Conservation (phyloP, 2,888 invertebrate species). For the Amaurobius ferox region DNA sequence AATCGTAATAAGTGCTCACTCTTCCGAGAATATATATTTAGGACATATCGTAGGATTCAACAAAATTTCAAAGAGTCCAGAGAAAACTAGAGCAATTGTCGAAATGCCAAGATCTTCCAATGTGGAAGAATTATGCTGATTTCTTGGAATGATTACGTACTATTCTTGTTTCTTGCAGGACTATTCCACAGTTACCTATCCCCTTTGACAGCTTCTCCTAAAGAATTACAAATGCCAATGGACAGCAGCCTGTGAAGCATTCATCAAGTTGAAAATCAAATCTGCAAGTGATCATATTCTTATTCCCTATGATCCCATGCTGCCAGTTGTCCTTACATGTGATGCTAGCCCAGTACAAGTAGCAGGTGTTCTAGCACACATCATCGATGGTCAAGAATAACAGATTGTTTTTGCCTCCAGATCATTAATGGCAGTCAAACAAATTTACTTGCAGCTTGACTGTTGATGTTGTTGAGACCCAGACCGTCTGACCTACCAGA, state of each 20-base stretch:
- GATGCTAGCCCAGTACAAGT: background rate
- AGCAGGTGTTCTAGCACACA: background rate
- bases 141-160: too few species aligned
- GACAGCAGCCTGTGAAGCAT: too few species aligned
- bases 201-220: too few species aligned
- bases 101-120: background rate
- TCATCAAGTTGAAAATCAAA: too few species aligned
- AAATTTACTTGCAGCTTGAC: conserved; percentile 4
- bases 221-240: too few species aligned
- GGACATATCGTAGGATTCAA: background rate
- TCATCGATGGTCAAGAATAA: too few species aligned
- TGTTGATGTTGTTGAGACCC: too few species aligned
- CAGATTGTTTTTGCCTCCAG: background rate
- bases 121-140: background rate
- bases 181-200: background rate
- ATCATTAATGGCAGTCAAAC: background rate
- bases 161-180: conserved; percentile 8
- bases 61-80: background rate
- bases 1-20: background rate
- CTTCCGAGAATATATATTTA: background rate
- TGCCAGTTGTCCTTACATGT: background rate
- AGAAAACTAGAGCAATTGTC: background rate
- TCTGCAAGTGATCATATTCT: too few species aligned
- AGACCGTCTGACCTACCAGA: too few species aligned
- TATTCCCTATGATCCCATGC: background rate